Evolutionary conservation across 2,113 vertebrate species (phyloP).

Genomic region (Gymnocephalus cernua): DNA sequence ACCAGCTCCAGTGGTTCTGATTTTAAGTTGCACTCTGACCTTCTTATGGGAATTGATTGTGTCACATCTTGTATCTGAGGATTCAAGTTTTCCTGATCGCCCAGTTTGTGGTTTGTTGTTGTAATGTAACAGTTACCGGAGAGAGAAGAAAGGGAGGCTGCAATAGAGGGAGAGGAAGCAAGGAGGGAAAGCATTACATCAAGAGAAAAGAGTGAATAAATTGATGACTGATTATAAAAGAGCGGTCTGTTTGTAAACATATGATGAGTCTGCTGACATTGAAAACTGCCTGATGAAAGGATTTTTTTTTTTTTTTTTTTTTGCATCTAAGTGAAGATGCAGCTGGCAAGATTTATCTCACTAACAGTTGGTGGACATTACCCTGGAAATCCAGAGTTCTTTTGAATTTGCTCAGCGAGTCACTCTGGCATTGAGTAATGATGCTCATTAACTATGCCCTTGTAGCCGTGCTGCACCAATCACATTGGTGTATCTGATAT

Average conservation of each 20-base stretch:
- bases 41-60: neutral
- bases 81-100: neutral
- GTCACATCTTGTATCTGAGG: conserved; percentile 1
- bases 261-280: conserved; percentile 53
- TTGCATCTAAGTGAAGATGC: neutral
- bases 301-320: neutral
- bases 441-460: too few species aligned
- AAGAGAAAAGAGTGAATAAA: conserved; percentile 10
- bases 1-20: neutral
- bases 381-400: too few species aligned
- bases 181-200: conserved; percentile 1
- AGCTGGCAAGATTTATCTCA: neutral
- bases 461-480: too few species aligned
- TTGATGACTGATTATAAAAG: conserved; percentile 58
- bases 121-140: conserved; percentile 3
- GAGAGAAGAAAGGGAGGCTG: neutral
- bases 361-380: neutral
- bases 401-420: too few species aligned
- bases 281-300: neutral
- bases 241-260: conserved; percentile 58
- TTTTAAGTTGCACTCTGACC: neutral
- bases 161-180: neutral
- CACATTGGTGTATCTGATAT: too few species aligned
- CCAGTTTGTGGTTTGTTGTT: neutral
- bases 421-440: too few species aligned